Percentiles rank a stretch among this genome's conserved stretches.
phyloP scores from a whole-genome alignment of 2,113 vertebrate genomes.

The Prunella fulvescens region DNA sequence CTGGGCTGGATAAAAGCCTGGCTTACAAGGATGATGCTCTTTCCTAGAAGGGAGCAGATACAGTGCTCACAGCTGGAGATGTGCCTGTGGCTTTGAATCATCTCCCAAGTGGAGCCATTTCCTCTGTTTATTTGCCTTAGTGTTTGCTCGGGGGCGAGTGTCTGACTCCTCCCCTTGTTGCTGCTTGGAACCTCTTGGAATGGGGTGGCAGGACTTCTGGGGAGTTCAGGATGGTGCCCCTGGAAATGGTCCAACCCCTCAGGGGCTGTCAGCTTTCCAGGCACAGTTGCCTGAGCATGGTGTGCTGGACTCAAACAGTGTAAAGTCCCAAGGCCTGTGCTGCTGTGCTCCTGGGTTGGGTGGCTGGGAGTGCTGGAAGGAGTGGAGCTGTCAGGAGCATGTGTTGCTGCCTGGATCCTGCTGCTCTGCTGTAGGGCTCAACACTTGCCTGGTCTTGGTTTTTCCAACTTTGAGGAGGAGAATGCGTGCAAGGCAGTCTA shows the following conservation, averaged over 20 bases:
- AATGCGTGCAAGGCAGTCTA: rapidly evolving
- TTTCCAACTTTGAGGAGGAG: background rate
- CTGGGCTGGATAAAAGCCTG: background rate
- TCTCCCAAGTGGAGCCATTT: background rate
- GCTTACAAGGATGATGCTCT: rapidly evolving
- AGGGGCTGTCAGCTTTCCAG: background rate
- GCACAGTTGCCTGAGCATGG: background rate
- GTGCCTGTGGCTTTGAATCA: background rate
- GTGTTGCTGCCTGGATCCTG: background rate
- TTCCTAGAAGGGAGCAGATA: background rate
- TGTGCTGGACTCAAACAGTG: background rate
- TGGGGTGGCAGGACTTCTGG: background rate
- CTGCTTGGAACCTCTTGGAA: background rate
- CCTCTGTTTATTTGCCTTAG: background rate
- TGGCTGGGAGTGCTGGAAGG: background rate
- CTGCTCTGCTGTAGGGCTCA: background rate
- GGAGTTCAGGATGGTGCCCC: background rate
- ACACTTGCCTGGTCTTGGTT: background rate
- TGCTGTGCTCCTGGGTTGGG: background rate
- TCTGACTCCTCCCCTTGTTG: background rate
- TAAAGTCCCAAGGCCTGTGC: background rate
- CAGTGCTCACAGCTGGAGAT: background rate
- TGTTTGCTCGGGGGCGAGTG: background rate
- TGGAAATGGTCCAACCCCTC: background rate
- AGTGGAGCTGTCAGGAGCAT: background rate